Conservation (phyloP, 2,888 invertebrate species). For the Tenthredo distinguenda region DNA sequence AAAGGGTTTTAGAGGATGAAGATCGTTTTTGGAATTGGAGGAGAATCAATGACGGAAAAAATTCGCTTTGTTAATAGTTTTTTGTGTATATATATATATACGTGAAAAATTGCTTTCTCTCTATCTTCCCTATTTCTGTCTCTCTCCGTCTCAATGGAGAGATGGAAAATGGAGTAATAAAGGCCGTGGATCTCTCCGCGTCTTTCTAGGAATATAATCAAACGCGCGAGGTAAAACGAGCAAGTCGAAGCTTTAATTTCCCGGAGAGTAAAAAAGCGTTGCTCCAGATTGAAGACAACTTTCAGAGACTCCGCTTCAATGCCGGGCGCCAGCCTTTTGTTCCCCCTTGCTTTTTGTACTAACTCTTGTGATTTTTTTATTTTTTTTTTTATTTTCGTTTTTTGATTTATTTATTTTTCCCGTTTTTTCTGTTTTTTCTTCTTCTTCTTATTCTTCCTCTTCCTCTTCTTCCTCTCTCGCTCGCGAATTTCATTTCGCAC, state of each 20-base stretch:
- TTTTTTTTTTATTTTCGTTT: neutral
- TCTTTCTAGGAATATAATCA: conserved; percentile 55
- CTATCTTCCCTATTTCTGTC: neutral
- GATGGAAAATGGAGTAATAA: neutral
- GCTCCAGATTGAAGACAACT: conserved; percentile 42
- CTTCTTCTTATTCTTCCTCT: neutral
- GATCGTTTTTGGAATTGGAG: neutral
- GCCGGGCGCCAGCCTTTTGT: conserved; percentile 30
- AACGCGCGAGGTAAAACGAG: conserved; percentile 44
- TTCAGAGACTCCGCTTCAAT: conserved; percentile 27
- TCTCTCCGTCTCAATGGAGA: neutral
- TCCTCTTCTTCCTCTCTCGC: neutral
- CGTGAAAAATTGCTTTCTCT: neutral
- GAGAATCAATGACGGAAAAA: neutral
- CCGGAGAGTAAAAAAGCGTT: conserved; percentile 35
- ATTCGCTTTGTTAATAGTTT: neutral
- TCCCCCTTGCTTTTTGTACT: conserved; percentile 21
- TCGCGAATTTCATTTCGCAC: neutral
- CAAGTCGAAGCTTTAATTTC: conserved; percentile 43
- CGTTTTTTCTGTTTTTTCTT: neutral
- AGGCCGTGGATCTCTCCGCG: conserved; percentile 27
- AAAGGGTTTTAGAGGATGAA: neutral
- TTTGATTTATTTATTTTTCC: neutral
- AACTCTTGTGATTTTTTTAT: neutral
- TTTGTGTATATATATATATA: neutral